A percentile compares a stretch with the other conserved stretches of the same genome.
Conservation (phyloP, 2,888 invertebrate genomes). For the Megaustenia siamemsis region DNA sequence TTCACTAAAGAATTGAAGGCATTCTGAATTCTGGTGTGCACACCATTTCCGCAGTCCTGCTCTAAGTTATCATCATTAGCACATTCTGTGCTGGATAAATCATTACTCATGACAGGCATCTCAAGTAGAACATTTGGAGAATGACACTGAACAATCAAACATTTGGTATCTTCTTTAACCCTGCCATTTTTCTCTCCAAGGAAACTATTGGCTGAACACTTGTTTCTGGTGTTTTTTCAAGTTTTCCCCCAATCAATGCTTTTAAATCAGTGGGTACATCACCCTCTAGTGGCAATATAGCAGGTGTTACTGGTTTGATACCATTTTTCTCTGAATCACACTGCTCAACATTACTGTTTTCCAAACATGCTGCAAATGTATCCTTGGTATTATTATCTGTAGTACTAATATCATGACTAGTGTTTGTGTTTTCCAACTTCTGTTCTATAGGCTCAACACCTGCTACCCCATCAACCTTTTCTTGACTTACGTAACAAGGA, state of each 20-base stretch:
- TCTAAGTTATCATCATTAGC: slow-evolving; percentile 31
- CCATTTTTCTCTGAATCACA: background rate
- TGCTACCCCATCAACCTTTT: background rate
- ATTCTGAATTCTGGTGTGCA: slow-evolving; percentile 40
- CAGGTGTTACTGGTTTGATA: background rate
- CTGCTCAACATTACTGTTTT: background rate
- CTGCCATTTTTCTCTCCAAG: slow-evolving; percentile 39
- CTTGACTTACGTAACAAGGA: background rate
- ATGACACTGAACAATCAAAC: slow-evolving; percentile 28
- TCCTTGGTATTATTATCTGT: background rate
- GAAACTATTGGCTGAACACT: background rate
- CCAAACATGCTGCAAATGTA: background rate
- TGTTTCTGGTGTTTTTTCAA: background rate
- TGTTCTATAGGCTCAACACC: background rate
- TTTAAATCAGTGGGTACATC: background rate
- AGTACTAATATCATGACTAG: slow-evolving; percentile 15
- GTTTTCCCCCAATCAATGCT: background rate
- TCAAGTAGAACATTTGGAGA: slow-evolving; percentile 47
- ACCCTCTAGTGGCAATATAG: background rate
- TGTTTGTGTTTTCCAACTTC: background rate
- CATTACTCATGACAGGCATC: slow-evolving; percentile 46
- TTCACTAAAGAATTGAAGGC: slow-evolving; percentile 44
- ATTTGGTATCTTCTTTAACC: slow-evolving; percentile 40
- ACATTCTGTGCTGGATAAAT: slow-evolving; percentile 18
- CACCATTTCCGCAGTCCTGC: slow-evolving; percentile 42